A percentile compares a stretch with the other conserved stretches of the same genome.
These are phyloP conservation scores for Caenorhabditis panamensis DNA, from an alignment of 2,888 invertebrate species.

Conservation along the genomic window DNA sequence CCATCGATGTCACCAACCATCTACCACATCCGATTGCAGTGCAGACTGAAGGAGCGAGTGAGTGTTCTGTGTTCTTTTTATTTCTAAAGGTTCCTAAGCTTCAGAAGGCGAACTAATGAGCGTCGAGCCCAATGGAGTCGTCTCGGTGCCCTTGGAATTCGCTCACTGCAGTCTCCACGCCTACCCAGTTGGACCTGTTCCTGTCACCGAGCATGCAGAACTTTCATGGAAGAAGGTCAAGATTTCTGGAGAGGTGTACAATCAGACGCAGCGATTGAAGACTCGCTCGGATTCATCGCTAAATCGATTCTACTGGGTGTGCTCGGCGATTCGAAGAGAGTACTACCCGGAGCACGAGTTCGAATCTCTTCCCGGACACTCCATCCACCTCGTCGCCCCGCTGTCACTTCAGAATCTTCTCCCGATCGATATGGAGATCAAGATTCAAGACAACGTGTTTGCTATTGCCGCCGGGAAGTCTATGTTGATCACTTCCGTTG, in stretches of 20 bases:
- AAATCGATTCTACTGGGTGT: constrained; percentile 85
- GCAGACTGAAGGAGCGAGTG: constrained; percentile 59
- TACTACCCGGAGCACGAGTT: constrained; percentile 85
- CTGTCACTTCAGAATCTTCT: constrained; percentile 88
- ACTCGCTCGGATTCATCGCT: constrained; percentile 50
- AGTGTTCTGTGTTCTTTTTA: not conserved
- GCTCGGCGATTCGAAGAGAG: constrained; percentile 87
- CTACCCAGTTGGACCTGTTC: constrained; percentile 57
- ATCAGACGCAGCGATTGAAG: constrained; percentile 61
- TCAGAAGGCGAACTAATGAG: constrained; percentile 55
- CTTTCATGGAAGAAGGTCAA: constrained; percentile 63
- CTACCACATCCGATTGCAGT: constrained; percentile 69
- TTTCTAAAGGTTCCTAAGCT: not conserved
- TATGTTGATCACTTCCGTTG: constrained; percentile 77
- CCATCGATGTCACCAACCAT: constrained; percentile 85
- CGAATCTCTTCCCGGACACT: constrained; percentile 88
- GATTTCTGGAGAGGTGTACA: constrained; percentile 59
- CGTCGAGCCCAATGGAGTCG: constrained; percentile 55
- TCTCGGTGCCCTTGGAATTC: constrained; percentile 55
- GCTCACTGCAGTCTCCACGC: constrained; percentile 53
- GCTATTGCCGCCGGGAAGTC: constrained; percentile 83
- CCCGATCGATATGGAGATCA: constrained; percentile 85
- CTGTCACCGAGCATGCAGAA: constrained; percentile 57
- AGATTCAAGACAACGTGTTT: constrained; percentile 69
- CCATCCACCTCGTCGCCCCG: constrained; percentile 90